Base-by-base conservation (phyloP, 2,888 invertebrate genomes). In the Dryadula phaetusa region DNA sequence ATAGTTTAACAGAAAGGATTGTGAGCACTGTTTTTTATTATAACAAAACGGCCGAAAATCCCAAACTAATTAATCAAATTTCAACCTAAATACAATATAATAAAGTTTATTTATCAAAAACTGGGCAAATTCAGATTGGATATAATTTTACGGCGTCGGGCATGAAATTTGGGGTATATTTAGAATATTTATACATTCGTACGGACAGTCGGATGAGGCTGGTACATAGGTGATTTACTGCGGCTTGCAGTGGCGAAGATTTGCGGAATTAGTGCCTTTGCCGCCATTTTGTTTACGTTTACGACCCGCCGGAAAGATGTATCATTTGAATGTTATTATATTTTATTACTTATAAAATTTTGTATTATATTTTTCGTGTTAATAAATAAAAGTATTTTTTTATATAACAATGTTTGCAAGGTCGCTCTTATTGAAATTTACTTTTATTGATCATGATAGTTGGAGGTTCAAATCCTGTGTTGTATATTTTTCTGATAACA, bases 1-100 rank as follows among this genome's bases (percentile, higher is more conserved):
- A 92, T 92, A 92, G 92, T 92, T 92, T 91, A 92, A 88, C 90
- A 91, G 92, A 92, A 92, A 92, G 92, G 92, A 92, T 91, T 92
- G 88, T 87, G 83, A 87, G 88, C 83, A 85, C 83, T 82, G 74
- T 66, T 61, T 58, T 16, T 34, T 58, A 34, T 62, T 67, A 71
- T 18, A 47, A 68, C 70, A 72, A 76, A 83, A 80, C 40, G 72
- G 1, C 72, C 5, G 70, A 81, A 74, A 67, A 64, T 40, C 62
- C 18, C 18, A 2, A 1, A 1, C 0, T 0, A 0, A 0, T 3
- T 1, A 69, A 74, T 22, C 49, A 54, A 40, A 83, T 69, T 73
- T 70, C 65, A 20, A 72, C 74, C 71, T 66, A 71, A 77, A 73
- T 28, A 0, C 0, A 0, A 0, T 8, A 0, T 0, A 0, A 8